Evolutionary conservation across 2,888 invertebrate species (phyloP).

Genomic region (Mesochorus sp.): DNA sequence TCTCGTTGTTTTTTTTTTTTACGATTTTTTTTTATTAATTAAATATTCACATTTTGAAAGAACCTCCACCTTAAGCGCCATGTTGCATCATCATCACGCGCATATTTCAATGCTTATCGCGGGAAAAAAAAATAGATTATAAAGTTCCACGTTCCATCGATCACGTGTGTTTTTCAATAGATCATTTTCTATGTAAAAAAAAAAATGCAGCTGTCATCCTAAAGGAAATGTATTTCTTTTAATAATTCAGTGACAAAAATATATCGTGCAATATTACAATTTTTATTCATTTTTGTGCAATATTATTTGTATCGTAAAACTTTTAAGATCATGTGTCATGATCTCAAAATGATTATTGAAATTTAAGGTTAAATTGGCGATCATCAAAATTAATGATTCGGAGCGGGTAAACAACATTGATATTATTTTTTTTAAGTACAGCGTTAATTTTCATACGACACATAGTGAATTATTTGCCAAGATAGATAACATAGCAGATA

Average conservation of each 20-base stretch:
- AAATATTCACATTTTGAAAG: too few relatives aligned
- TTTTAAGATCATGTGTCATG: not conserved
- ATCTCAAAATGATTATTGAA: not conserved
- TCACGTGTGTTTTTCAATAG: not conserved
- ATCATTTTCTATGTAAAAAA: not conserved
- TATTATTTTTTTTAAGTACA: not conserved
- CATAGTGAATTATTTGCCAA: not conserved
- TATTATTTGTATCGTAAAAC: not conserved
- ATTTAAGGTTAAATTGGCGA: slow-evolving; percentile 4
- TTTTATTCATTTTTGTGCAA: too few relatives aligned
- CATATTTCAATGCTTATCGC: not conserved
- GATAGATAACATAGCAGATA: not conserved
- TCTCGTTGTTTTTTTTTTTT: too few relatives aligned
- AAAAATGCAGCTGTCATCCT: not conserved
- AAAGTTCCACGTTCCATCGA: not conserved
- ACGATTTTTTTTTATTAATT: not conserved
- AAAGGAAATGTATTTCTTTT: too few relatives aligned
- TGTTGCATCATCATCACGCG: not conserved
- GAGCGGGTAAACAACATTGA: not conserved
- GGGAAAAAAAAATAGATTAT: slow-evolving; percentile 9
- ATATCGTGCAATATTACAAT: too few relatives aligned
- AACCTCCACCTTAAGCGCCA: too few relatives aligned
- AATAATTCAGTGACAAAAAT: too few relatives aligned
- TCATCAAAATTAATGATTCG: not conserved
- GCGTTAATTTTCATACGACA: too few relatives aligned